These are phyloP conservation scores for Globodera rostochiensis DNA, from an alignment of 1,140 invertebrate species.

Conservation along the genomic window DNA sequence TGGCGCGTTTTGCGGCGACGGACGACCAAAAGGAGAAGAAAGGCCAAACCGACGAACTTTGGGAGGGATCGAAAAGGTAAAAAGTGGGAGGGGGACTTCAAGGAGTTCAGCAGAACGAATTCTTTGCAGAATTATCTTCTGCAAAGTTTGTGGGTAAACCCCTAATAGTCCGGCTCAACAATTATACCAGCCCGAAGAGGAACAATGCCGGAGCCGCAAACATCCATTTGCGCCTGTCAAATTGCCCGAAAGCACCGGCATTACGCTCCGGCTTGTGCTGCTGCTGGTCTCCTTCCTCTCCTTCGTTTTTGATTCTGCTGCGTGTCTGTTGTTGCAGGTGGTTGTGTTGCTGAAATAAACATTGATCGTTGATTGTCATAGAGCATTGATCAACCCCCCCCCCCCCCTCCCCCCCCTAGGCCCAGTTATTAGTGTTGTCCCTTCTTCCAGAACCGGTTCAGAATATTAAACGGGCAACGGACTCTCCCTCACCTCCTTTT, in stretches of 20 bases:
- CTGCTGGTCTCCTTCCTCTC: neutral
- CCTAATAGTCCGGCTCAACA: neutral
- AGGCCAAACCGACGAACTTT: neutral
- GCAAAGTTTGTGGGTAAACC: neutral
- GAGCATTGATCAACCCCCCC: no score
- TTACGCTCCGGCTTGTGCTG: no score
- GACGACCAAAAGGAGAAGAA: neutral
- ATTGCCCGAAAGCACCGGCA: neutral
- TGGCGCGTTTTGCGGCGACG: neutral
- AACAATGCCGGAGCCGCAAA: constrained; percentile 14
- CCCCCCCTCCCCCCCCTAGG: no score
- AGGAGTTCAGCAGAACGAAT: neutral
- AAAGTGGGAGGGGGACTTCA: neutral
- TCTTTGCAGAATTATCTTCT: neutral
- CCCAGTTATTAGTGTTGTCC: no score
- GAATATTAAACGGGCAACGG: no score
- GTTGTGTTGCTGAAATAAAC: no score
- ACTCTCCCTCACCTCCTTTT: no score
- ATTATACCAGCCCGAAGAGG: constrained; percentile 17
- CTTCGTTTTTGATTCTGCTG: neutral
- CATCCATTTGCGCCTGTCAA: constrained; percentile 14
- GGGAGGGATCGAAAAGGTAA: neutral
- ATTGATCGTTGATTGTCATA: no score
- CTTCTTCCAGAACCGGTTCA: no score
- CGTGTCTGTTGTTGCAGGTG: neutral